Conservation (phyloP, 2,113 vertebrate species). For the Equus przewalskii region DNA sequence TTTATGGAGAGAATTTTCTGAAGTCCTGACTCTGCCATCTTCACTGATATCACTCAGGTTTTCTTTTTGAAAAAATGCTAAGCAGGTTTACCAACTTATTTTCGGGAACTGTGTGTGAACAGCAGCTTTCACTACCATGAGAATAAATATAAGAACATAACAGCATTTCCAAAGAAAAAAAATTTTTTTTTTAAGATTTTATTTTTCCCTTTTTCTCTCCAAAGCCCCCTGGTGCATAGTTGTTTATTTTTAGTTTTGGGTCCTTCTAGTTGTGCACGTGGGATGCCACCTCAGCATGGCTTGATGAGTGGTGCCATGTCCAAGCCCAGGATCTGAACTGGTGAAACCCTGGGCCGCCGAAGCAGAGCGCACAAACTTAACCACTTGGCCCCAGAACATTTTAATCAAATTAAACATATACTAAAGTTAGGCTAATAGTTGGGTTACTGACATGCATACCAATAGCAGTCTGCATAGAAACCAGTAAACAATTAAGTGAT, state of each 20-base stretch:
- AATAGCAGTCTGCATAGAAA: neutral
- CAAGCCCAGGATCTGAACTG: no score
- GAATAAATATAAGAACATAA: neutral
- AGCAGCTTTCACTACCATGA: neutral
- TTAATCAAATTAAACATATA: slow-evolving; percentile 26
- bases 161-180: neutral
- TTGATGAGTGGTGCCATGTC: no score
- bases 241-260: no score
- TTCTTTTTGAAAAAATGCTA: neutral
- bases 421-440: neutral
- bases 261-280: no score
- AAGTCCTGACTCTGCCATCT: neutral
- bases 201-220: no score
- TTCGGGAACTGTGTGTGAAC: neutral
- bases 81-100: neutral
- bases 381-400: neutral
- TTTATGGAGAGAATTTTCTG: neutral
- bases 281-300: no score
- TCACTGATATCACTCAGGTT: neutral
- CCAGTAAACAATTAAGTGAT: neutral
- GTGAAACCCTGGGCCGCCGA: no score
- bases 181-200: no score
- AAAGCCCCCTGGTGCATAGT: no score
- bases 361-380: no score
- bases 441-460: neutral